These are phyloP conservation scores for Steatocranus sp. DNA, from an alignment of 2,797 vertebrate genomes.

Conservation along the genomic window DNA sequence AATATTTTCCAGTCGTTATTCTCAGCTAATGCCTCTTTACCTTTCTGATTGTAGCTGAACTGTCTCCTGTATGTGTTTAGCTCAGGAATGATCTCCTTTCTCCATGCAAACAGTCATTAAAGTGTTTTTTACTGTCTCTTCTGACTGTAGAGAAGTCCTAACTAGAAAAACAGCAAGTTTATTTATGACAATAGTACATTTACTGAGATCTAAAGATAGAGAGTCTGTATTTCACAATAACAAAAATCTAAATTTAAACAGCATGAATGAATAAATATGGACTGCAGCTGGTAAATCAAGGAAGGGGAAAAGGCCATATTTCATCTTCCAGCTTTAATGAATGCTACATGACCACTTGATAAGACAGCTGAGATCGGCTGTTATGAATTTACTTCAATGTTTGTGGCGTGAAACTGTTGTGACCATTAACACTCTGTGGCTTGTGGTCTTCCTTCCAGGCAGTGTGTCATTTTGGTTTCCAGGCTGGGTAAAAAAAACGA, in stretches of 20 bases:
- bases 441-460: constrained; percentile 47
- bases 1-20: background rate
- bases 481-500: constrained; percentile 15
- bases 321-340: background rate
- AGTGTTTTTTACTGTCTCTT: background rate
- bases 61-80: background rate
- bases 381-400: constrained; percentile 20
- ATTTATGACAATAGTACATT: background rate
- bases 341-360: background rate
- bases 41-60: background rate
- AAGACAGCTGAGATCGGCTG: background rate
- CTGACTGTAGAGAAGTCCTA: background rate
- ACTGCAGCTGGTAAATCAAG: background rate
- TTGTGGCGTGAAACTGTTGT: constrained; percentile 11
- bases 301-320: background rate
- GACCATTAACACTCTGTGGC: constrained; percentile 46
- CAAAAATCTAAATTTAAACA: background rate
- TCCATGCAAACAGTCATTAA: background rate
- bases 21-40: background rate
- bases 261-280: background rate
- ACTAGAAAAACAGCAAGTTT: background rate
- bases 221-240: background rate
- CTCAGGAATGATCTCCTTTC: background rate
- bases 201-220: background rate
- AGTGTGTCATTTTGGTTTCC: constrained; percentile 48